Conservation (phyloP, 2,113 vertebrate genomes). For the Macquaria australasica region DNA sequence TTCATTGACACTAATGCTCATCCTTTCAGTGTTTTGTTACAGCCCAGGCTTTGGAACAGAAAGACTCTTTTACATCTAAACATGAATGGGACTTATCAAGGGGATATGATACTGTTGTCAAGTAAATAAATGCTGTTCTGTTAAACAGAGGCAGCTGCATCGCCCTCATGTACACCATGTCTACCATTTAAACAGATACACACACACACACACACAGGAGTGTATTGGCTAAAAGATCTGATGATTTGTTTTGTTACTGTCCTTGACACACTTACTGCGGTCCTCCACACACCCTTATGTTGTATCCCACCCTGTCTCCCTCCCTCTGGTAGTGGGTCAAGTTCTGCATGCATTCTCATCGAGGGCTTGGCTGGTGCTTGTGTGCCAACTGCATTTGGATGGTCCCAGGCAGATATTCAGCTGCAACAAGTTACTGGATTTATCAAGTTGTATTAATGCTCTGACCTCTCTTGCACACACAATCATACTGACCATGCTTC, state of each 20-base stretch:
- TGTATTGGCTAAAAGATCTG: constrained; percentile 18
- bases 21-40: constrained; percentile 48
- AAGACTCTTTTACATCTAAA: constrained; percentile 51
- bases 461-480: constrained; percentile 19
- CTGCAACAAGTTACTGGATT: constrained; percentile 22
- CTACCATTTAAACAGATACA: constrained; percentile 21
- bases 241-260: constrained; percentile 38
- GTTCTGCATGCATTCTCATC: constrained; percentile 76
- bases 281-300: constrained; percentile 20
- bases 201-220: background rate
- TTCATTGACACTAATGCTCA: constrained; percentile 51
- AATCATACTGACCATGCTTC: constrained; percentile 88
- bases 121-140: constrained; percentile 60
- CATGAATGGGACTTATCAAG: constrained; percentile 56
- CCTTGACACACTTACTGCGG: constrained; percentile 56
- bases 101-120: constrained; percentile 61
- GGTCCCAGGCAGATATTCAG: constrained; percentile 41
- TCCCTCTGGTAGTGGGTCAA: constrained; percentile 70
- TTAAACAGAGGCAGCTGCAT: constrained; percentile 59
- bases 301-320: constrained; percentile 67
- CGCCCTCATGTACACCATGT: background rate
- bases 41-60: constrained; percentile 39
- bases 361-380: constrained; percentile 74
- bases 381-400: constrained; percentile 70
- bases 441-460: constrained; percentile 23